Evolutionary conservation across 2,888 invertebrate species (phyloP).

Genomic region (Thymelicus lineola): DNA sequence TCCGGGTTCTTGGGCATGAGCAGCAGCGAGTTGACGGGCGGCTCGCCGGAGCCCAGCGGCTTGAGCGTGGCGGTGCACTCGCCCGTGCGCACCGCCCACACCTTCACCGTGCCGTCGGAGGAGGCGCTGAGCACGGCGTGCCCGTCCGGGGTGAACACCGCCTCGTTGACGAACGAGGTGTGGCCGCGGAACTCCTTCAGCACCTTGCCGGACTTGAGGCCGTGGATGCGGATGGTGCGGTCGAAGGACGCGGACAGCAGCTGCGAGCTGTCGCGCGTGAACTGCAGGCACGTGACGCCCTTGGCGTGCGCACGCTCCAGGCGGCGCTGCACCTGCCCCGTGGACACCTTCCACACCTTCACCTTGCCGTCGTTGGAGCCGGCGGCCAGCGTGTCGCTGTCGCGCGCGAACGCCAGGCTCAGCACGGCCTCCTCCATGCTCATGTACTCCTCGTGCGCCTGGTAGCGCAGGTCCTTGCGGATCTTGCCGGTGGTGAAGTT

Average conservation of each 20-base stretch:
- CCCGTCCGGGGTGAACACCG: conserved; percentile 96
- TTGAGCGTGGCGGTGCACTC: conserved; percentile 97
- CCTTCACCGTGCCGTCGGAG: conserved; percentile 97
- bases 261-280: conserved; percentile 98
- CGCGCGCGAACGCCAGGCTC: conserved; percentile 96
- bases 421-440: conserved; percentile 99
- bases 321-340: conserved; percentile 96
- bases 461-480: conserved; percentile 99
- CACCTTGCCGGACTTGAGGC: conserved; percentile 98
- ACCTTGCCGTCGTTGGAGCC: conserved; percentile 97
- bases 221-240: conserved; percentile 96
- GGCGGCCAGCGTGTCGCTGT: conserved; percentile 98
- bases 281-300: conserved; percentile 98
- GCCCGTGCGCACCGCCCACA: conserved; percentile 97
- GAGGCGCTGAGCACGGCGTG: conserved; percentile 97
- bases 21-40: conserved; percentile 97
- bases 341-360: conserved; percentile 96
- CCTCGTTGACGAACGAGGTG: conserved; percentile 98
- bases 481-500: conserved; percentile 99
- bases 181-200: conserved; percentile 99
- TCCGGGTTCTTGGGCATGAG: conserved; percentile 98
- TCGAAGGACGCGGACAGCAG: conserved; percentile 98
- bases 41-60: conserved; percentile 90
- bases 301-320: conserved; percentile 99
- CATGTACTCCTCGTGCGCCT: conserved; percentile 99